Conservation (phyloP, 2,113 vertebrate species). For the Penelope pileata region DNA sequence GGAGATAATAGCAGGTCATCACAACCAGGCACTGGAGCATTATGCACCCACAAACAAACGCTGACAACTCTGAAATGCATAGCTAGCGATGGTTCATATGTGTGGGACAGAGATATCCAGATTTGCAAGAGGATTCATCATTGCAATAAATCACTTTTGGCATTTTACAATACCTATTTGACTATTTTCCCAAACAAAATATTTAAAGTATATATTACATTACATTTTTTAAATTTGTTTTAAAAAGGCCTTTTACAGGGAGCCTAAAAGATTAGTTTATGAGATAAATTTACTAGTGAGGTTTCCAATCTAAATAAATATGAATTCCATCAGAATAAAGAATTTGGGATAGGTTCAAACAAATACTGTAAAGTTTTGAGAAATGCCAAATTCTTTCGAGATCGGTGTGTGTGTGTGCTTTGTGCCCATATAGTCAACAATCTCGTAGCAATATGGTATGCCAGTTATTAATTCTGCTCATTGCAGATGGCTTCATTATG, state of each 20-base stretch:
- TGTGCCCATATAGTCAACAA: conserved; percentile 64
- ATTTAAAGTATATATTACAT: background rate
- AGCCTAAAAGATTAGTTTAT: conserved; percentile 1
- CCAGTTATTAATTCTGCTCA: conserved; percentile 71
- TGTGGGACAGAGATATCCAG: background rate
- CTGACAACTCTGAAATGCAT: background rate
- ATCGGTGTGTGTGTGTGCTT: background rate
- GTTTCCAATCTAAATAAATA: conserved; percentile 50
- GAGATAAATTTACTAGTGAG: background rate
- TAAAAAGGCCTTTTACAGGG: background rate
- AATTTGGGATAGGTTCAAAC: conserved; percentile 57
- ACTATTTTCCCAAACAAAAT: conserved; percentile 36
- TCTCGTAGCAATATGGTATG: conserved; percentile 73
- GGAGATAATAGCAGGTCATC: conserved; percentile 23
- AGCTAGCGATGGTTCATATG: background rate
- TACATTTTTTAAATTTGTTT: background rate
- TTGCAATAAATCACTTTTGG: background rate
- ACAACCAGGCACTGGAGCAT: background rate
- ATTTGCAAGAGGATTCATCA: background rate
- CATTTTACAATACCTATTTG: background rate
- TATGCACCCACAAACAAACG: background rate
- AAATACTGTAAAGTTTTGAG: conserved; percentile 34
- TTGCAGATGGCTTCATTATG: conserved; percentile 69
- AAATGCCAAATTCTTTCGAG: conserved; percentile 48
- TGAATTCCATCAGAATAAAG: conserved; percentile 41